Conservation (phyloP, 2,888 invertebrate species). For the Pseudococcus longispinus region DNA sequence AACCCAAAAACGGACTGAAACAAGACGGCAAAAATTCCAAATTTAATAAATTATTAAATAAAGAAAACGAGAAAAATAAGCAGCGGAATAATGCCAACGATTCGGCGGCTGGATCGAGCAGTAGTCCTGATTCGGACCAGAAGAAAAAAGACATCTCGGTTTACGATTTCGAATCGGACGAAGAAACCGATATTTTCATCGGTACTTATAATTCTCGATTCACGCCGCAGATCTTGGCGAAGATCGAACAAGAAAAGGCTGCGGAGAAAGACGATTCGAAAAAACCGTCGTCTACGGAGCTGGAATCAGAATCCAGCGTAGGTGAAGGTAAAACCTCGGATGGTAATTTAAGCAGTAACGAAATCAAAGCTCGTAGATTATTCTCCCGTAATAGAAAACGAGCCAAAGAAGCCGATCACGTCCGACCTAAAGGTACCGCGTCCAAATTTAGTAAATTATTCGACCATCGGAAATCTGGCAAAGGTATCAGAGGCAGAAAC, state of each 20-base stretch:
- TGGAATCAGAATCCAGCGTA: background rate
- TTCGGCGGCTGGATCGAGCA: background rate
- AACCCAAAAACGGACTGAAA: background rate
- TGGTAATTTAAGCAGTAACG: background rate
- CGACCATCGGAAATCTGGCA: background rate
- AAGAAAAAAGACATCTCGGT: conserved; percentile 49
- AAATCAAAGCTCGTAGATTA: background rate
- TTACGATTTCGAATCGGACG: conserved; percentile 54
- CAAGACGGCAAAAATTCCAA: background rate
- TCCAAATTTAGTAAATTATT: conserved; percentile 33
- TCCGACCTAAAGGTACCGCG: background rate
- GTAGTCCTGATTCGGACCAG: background rate
- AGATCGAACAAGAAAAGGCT: conserved; percentile 38
- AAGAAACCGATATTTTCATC: conserved; percentile 54
- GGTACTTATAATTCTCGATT: conserved; percentile 45
- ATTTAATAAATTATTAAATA: conserved; percentile 34
- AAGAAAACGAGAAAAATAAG: background rate
- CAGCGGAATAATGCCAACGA: background rate
- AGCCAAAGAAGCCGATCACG: background rate
- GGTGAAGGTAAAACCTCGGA: background rate
- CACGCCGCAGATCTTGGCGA: conserved; percentile 43
- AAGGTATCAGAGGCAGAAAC: background rate
- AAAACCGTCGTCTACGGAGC: background rate
- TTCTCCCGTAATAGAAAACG: background rate
- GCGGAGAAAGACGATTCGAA: background rate